phyloP scores from a whole-genome alignment of 2,797 vertebrate genomes.

The Smutsia gigantea region DNA sequence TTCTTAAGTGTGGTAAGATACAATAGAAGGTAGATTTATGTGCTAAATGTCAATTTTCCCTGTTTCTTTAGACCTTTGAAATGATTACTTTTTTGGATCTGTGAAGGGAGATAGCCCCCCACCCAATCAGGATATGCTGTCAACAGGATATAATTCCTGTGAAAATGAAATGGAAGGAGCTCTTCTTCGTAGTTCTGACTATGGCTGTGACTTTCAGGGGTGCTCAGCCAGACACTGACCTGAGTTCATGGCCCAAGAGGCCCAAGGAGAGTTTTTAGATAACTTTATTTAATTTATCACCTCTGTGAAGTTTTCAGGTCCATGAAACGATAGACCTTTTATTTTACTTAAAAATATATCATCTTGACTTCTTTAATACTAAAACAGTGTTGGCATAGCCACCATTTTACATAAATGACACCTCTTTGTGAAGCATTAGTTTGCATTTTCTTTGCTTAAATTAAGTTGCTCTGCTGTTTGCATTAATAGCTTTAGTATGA shows the following conservation, averaged over 20 bases:
- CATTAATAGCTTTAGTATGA: not conserved
- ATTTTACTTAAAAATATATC: not conserved
- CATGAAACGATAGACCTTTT: not conserved
- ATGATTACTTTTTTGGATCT: not conserved
- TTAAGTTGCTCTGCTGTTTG: not conserved
- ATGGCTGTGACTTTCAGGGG: not conserved
- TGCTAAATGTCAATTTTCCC: not conserved
- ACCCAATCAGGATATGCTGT: not conserved
- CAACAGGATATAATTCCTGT: not conserved
- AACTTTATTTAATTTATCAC: not conserved
- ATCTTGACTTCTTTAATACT: not conserved
- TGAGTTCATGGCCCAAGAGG: not conserved
- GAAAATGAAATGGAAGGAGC: not conserved
- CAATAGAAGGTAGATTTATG: not conserved
- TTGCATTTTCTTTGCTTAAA: not conserved
- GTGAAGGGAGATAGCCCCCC: not conserved
- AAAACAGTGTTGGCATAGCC: no score
- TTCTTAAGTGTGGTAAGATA: not conserved
- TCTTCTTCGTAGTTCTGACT: not conserved
- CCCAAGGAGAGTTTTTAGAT: not conserved
- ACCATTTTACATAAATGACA: rapidly evolving
- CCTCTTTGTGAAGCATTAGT: not conserved
- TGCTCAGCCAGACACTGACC: not conserved
- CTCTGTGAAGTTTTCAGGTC: not conserved
- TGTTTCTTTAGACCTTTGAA: not conserved